phyloP scores from a whole-genome alignment of 2,888 invertebrate genomes.

The Acrobasis suavella region DNA sequence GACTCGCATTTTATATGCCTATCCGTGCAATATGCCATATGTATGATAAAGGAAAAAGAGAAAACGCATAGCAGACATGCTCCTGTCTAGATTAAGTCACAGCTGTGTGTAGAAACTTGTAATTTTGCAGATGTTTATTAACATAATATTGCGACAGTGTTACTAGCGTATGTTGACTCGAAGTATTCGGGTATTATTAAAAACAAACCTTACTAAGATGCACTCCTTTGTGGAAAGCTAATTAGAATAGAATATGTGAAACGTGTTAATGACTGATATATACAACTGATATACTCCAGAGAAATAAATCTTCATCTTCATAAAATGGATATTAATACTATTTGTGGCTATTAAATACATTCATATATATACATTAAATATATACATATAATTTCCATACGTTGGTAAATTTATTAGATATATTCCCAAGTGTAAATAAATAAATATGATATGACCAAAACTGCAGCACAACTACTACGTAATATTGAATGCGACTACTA shows the following conservation, averaged over 20 bases:
- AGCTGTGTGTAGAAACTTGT: background rate
- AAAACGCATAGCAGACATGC: background rate
- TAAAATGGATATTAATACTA: background rate
- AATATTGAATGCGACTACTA: background rate
- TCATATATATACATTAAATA: too few species aligned
- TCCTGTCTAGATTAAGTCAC: background rate
- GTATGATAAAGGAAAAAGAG: background rate
- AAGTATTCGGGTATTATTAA: background rate
- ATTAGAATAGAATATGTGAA: too few species aligned
- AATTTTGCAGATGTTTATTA: background rate
- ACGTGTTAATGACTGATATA: too few species aligned
- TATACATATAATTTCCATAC: background rate
- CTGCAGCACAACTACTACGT: background rate
- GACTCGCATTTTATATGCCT: background rate
- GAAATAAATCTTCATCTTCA: too few species aligned
- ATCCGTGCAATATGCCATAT: conserved; percentile 1
- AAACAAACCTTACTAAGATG: too few species aligned
- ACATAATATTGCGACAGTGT: background rate
- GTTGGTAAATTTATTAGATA: background rate
- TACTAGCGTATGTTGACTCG: background rate
- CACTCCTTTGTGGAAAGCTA: too few species aligned
- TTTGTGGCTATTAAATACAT: background rate
- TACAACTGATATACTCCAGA: too few species aligned
- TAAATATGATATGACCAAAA: background rate
- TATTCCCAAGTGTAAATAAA: background rate